Evolutionary conservation across 1,140 invertebrate genomes (phyloP).

Genomic region (Zophobas atratus): DNA sequence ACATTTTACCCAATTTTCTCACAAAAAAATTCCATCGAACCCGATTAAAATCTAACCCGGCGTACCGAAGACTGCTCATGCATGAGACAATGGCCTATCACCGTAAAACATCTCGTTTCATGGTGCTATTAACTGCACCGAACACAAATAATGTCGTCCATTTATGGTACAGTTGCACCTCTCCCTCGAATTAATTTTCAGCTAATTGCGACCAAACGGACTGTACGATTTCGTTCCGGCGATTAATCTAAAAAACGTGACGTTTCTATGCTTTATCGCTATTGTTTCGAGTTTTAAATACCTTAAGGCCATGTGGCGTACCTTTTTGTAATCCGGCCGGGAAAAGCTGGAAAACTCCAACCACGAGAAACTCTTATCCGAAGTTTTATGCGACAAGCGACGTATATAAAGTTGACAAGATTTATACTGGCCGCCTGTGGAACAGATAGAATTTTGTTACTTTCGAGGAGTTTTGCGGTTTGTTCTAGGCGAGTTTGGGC

Average conservation of each 20-base stretch:
- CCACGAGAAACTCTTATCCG: background rate
- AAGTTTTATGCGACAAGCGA: too few species aligned
- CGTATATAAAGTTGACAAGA: background rate
- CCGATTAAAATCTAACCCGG: conserved; percentile 10
- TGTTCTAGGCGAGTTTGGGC: background rate
- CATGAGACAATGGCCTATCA: conserved; percentile 26
- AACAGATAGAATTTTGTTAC: conserved; percentile 12
- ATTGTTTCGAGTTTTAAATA: conserved; percentile 5
- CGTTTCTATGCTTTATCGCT: background rate
- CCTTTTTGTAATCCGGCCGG: background rate
- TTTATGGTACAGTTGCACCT: conserved; percentile 23
- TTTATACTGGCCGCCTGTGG: background rate
- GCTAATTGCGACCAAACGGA: background rate
- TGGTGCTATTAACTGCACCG: conserved; percentile 26
- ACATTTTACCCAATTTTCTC: background rate
- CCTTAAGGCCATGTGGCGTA: background rate
- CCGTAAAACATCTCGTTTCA: conserved; percentile 35
- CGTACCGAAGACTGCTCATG: conserved; percentile 19
- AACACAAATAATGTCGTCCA: conserved; percentile 3
- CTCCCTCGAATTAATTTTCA: conserved; percentile 5
- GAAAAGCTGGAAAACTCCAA: background rate
- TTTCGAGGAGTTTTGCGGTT: background rate
- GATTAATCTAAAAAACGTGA: conserved; percentile 10
- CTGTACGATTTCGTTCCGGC: background rate
- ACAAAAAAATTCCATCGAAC: background rate